Percentiles rank a stretch among this genome's conserved stretches.
phyloP scores from a whole-genome alignment of 2,888 invertebrate genomes.

The Drosophila mettleri region DNA sequence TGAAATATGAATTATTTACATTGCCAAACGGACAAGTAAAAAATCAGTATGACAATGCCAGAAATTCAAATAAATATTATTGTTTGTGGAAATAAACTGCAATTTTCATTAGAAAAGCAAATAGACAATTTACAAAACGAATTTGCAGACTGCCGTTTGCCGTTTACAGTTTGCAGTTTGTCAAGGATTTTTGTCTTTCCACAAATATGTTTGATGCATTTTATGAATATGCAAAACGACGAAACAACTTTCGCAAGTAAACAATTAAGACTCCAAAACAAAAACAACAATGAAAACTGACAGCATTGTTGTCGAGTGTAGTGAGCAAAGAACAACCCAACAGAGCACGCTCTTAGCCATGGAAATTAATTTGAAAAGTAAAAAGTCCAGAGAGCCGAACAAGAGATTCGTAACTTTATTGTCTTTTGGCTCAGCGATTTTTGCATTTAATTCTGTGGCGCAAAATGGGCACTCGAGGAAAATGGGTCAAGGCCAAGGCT shows the following conservation, averaged over 20 bases:
- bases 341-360: slow-evolving; percentile 14
- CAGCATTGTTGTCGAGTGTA: slow-evolving; percentile 26
- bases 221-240: slow-evolving; percentile 59
- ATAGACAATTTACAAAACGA: slow-evolving; percentile 32
- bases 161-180: slow-evolving; percentile 37
- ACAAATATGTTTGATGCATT: slow-evolving; percentile 36
- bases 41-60: slow-evolving; percentile 23
- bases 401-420: slow-evolving; percentile 37
- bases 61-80: slow-evolving; percentile 44
- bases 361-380: slow-evolving; percentile 41
- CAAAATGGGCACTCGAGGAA: background rate
- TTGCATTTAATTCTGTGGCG: slow-evolving; percentile 2
- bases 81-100: slow-evolving; percentile 31
- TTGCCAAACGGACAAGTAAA: slow-evolving; percentile 6
- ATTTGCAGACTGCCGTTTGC: slow-evolving; percentile 43
- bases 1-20: slow-evolving; percentile 32
- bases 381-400: slow-evolving; percentile 48
- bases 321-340: slow-evolving; percentile 5
- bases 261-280: slow-evolving; percentile 54
- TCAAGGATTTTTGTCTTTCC: slow-evolving; percentile 34
- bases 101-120: slow-evolving; percentile 50
- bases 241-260: slow-evolving; percentile 53
- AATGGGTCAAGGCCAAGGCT: slow-evolving; percentile 71
- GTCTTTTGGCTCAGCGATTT: slow-evolving; percentile 13
- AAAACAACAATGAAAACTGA: slow-evolving; percentile 16